phyloP scores from a whole-genome alignment of 2,888 invertebrate genomes.

The Cepaea hortensis region DNA sequence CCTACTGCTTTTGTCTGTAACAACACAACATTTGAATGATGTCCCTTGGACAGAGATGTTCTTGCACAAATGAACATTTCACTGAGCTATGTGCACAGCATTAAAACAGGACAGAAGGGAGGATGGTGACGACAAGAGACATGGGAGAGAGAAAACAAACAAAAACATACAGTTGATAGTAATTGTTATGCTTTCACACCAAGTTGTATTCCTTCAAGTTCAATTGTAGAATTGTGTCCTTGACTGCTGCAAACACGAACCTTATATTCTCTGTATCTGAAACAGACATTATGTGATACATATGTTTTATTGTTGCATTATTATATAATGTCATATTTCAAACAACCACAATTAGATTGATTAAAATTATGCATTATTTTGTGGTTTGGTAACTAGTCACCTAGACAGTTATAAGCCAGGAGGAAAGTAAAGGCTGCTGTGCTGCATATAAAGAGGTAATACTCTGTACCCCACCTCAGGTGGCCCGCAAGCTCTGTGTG shows the following conservation, averaged over 20 bases:
- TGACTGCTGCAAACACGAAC: constrained; percentile 99
- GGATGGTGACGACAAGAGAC: not conserved
- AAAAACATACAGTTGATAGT: not conserved
- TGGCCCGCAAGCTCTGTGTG: no score
- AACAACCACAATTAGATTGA: not conserved
- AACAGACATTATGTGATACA: constrained; percentile 50
- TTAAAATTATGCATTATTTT: not conserved
- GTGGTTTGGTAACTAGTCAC: no score
- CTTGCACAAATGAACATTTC: not conserved
- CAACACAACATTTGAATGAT: not conserved
- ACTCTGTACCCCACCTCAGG: no score
- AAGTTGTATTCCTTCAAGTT: constrained; percentile 99
- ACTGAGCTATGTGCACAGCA: not conserved
- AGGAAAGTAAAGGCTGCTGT: no score
- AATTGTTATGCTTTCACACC: constrained; percentile 82
- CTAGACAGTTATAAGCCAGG: no score
- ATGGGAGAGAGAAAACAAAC: not conserved
- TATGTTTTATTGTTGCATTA: not conserved
- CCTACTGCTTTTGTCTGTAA: not conserved
- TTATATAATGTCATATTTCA: not conserved
- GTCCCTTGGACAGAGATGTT: constrained; percentile 14
- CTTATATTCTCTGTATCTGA: constrained; percentile 99
- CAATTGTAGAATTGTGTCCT: constrained; percentile 99
- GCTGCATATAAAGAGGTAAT: no score
- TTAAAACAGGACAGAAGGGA: not conserved